Evolutionary conservation across 2,113 vertebrate species (phyloP), one percentile per base, ranked within the genome.

Genomic region (Cebus imitator): DNA sequence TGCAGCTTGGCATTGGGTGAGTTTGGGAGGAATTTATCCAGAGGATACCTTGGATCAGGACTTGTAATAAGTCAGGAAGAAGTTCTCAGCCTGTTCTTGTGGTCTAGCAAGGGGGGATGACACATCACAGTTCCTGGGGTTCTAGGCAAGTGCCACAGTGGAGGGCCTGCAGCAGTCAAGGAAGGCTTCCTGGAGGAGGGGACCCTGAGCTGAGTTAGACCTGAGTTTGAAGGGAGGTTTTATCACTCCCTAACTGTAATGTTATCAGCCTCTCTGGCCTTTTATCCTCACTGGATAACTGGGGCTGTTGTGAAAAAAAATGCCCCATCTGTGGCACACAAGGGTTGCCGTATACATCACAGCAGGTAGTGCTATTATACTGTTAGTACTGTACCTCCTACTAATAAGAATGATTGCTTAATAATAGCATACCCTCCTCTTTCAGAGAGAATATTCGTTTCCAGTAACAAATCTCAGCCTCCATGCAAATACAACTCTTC

Each of bases 111-210:
- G 21, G 17, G 8, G 7, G 13, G 50, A 32, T 55, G 82, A 52
- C 12, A 5, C 32, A 43, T 5, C 8, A 48, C 43, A 64, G 45
- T 30, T n/a, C n/a, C 76, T 12, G 0, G 45, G 30, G 2, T 18
- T 2, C 0, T 6, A 35, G 18, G 16, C 37, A 48, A 66, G 21
- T 35, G n/a, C 85, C 80, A 55, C 12, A 8, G 1, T 13, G 11
- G 84, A 89, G n/a, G 25, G 37, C 5, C 0, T 27, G 13, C n/a
- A 27, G n/a, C 27, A 1, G n/a, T 75, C 79, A 91, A 43, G 78
- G 81, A 80, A 66, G 66, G 27, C 48, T 96, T 73, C 92, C 70
- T 45, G 50, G 76, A 92, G 58, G 85, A 97, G 61, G 81, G 27
- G 18, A 20, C 48, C 87, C 30, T 85, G 37, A 80, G 40, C 66